Percentiles rank a stretch among this genome's conserved stretches.
Evolutionary conservation across 2,113 vertebrate species (phyloP).

Genomic region (Rhabdornis inornatus): DNA sequence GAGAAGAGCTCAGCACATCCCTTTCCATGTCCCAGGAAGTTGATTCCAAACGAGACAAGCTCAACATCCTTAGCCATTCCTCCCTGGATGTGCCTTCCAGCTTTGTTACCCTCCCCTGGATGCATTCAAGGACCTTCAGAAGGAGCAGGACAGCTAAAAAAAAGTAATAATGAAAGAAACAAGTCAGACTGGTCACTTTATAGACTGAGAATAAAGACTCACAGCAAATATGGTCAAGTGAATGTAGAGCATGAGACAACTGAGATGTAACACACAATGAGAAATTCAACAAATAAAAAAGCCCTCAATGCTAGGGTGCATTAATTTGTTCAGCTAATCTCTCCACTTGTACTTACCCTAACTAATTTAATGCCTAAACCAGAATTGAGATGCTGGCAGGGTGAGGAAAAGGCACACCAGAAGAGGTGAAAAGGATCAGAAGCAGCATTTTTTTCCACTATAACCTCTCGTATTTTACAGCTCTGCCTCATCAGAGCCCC

Average conservation of each 20-base stretch:
- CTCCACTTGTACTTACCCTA: background rate
- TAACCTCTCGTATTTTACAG: background rate
- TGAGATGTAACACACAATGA: background rate
- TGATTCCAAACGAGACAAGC: background rate
- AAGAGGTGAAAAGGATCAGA: background rate
- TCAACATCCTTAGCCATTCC: background rate
- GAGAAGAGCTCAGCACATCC: background rate
- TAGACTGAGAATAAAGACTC: background rate
- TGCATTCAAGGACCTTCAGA: background rate
- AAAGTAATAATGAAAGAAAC: background rate
- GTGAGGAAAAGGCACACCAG: background rate
- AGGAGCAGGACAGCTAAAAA: background rate
- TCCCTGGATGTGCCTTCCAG: background rate
- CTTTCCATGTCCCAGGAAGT: background rate
- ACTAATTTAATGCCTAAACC: background rate
- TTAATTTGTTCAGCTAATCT: background rate
- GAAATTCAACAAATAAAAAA: background rate
- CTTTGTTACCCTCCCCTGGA: background rate
- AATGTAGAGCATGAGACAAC: background rate
- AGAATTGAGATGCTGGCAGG: background rate
- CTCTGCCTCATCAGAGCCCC: background rate
- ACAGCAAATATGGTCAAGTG: background rate
- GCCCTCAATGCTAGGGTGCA: background rate
- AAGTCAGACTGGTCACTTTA: background rate
- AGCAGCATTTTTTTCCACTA: background rate